These are phyloP conservation scores for Micrasema longulum DNA, from an alignment of 1,140 invertebrate genomes.

Conservation along the genomic window DNA sequence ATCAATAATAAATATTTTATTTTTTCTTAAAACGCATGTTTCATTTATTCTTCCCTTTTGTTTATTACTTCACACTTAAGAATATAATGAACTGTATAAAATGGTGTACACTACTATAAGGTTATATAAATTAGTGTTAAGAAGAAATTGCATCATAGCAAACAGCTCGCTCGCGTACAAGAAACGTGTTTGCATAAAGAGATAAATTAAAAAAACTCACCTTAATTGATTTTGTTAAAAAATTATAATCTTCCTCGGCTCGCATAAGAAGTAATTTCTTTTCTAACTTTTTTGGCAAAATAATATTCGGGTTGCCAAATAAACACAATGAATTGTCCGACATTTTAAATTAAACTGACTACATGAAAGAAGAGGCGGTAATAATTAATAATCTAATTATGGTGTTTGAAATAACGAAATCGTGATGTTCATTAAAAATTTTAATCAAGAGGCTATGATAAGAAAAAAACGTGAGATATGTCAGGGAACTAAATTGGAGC, in stretches of 20 bases:
- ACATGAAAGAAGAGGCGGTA: not conserved
- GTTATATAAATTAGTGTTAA: too few species aligned
- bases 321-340: constrained; percentile 2
- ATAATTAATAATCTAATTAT: too few species aligned
- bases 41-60: too few species aligned
- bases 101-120: too few species aligned
- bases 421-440: not conserved
- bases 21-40: too few species aligned
- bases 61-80: too few species aligned
- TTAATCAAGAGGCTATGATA: not conserved
- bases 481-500: too few species aligned
- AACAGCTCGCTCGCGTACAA: too few species aligned
- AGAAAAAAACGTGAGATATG: not conserved
- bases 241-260: constrained; percentile 17
- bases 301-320: constrained; percentile 7
- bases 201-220: not conserved
- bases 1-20: too few species aligned
- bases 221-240: constrained; percentile 6
- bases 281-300: constrained; percentile 29
- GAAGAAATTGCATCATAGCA: too few species aligned
- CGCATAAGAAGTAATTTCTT: constrained; percentile 3
- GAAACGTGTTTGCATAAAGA: not conserved
- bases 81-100: too few species aligned
- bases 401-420: not conserved
- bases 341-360: constrained; percentile 1